Evolutionary conservation across 2,888 invertebrate genomes (phyloP).

Genomic region (Andricus curvator): DNA sequence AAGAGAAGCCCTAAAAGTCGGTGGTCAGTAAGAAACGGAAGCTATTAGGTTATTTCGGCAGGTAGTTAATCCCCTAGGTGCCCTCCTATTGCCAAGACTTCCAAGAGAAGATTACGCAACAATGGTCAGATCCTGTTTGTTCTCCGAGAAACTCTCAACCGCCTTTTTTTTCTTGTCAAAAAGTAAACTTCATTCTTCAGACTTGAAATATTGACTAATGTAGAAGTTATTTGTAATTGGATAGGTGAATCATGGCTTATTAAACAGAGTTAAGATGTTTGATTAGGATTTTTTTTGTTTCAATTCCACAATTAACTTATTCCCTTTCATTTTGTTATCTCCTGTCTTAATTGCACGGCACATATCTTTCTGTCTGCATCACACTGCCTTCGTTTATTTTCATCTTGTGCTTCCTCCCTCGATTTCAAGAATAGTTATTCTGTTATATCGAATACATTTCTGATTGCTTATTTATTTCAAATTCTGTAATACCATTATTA

Average conservation of each 20-base stretch:
- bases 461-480: too few relatives aligned
- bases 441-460: too few relatives aligned
- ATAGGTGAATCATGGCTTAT: background rate
- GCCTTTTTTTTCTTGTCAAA: background rate
- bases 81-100: background rate
- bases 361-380: too few relatives aligned
- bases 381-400: too few relatives aligned
- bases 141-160: background rate
- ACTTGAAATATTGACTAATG: background rate
- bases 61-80: background rate
- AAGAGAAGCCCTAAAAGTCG: background rate
- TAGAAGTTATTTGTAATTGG: background rate
- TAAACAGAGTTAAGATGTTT: background rate
- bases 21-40: background rate
- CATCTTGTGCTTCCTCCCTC: too few relatives aligned
- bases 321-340: too few relatives aligned
- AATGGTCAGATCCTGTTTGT: background rate
- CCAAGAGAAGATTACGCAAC: background rate
- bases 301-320: too few relatives aligned
- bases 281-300: too few relatives aligned
- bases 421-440: too few relatives aligned
- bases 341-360: too few relatives aligned
- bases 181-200: background rate
- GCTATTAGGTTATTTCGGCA: background rate
- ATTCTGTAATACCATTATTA: too few relatives aligned